phyloP scores from a whole-genome alignment of 2,888 invertebrate species.

The Aelia acuminata region DNA sequence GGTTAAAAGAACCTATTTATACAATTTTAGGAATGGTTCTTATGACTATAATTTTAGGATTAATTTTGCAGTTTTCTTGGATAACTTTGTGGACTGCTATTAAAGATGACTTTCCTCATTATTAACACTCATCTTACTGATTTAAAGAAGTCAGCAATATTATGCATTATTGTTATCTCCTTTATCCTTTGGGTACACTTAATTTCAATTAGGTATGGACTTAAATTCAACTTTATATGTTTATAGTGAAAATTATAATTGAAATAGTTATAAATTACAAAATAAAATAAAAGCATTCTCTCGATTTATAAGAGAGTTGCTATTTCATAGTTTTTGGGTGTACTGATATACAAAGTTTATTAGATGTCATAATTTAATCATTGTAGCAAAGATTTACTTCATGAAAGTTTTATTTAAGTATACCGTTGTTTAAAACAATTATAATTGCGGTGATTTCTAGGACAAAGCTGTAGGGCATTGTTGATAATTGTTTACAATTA shows the following conservation, averaged over 20 bases:
- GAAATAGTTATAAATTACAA: too few species aligned
- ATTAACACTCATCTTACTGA: not conserved
- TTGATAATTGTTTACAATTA: constrained; percentile 23
- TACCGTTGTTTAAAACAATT: not conserved
- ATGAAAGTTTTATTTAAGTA: not conserved
- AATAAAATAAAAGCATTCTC: not conserved
- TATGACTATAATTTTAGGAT: not conserved
- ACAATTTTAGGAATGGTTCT: not conserved
- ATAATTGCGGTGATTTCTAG: not conserved
- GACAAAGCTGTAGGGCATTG: not conserved
- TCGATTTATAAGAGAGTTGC: not conserved
- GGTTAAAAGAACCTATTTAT: constrained; percentile 35
- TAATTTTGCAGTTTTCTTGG: constrained; percentile 53
- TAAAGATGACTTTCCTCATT: not conserved
- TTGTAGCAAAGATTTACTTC: not conserved
- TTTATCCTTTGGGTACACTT: not conserved
- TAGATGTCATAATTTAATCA: not conserved
- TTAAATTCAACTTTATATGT: not conserved
- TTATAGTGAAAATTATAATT: not conserved
- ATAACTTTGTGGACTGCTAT: not conserved
- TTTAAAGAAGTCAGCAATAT: not conserved
- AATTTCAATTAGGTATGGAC: not conserved
- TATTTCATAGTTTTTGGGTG: not conserved
- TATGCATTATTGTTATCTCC: not conserved
- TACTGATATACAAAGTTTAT: not conserved